Evolutionary conservation across 2,797 vertebrate genomes (phyloP), one percentile per base, ranked within the genome.

Genomic region (Sebastiscus albofasciatus): DNA sequence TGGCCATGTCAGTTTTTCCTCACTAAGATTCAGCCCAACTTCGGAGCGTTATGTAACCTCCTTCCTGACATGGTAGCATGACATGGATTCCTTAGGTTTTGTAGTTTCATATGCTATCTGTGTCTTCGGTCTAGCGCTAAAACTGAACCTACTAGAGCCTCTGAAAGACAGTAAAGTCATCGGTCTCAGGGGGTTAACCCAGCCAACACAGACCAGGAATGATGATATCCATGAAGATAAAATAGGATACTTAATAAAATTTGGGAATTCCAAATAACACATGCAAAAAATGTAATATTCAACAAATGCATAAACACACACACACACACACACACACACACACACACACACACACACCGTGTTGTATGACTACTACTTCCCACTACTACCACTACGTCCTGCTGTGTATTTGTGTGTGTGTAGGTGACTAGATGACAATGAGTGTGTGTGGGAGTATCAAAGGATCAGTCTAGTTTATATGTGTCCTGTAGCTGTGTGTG

Each of bases 401-500:
- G 68, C 69, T 39, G 60, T 60, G 24, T 33, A 1, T 66, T 1
- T 59, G 13, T 56, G 42, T 76, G 65, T 76, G 65, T 77, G 39
- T 67, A 20, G 16, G 60, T 83, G 60, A 42, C 59, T 22, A 2
- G 14, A 52, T 58, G 22, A 52, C 55, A 54, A 33, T 60, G 24
- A 29, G 59, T 70, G 77, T 74, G 67, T 58, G 83, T 73, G 36
- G 22, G 66, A 33, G 59, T 59, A 68, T 79, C 46, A 67, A 65
- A 84, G 81, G 26, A 78, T 46, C 71, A 0, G 39, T 8, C 67
- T 68, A 27, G 46, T 13, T 67, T 72, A 2, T 58, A 1, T 79
- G 77, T 69, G 67, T 73, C 24, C 70, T 31, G 64, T 69, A 65
- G 75, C 2, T 61, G 59, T 70, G 77, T 74, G 67, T 58, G 83